Evolutionary conservation across 2,888 invertebrate genomes (phyloP).

Genomic region (Lissocephala sabroskyi): DNA sequence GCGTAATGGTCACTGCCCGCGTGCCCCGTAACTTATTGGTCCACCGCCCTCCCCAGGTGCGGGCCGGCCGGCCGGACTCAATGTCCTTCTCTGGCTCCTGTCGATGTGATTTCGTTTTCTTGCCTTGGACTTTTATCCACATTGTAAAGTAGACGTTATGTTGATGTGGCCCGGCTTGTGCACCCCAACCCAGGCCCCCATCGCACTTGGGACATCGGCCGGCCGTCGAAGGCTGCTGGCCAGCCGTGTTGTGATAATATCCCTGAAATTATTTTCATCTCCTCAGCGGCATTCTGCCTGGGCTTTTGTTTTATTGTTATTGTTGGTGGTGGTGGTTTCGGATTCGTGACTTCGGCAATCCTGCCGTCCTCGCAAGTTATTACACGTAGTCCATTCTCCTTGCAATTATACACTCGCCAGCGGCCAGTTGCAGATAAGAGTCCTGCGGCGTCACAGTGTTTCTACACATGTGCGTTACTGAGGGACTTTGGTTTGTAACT

Average conservation of each 20-base stretch:
- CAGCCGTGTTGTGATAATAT: slow-evolving; percentile 50
- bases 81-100: slow-evolving; percentile 38
- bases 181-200: slow-evolving; percentile 23
- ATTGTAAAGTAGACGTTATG: slow-evolving; percentile 70
- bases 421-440: slow-evolving; percentile 10
- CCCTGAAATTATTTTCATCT: slow-evolving; percentile 58
- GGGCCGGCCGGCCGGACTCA: slow-evolving; percentile 20
- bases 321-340: slow-evolving; percentile 29
- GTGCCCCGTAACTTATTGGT: slow-evolving; percentile 55
- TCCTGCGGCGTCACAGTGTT: too few relatives aligned
- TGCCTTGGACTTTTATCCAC: slow-evolving; percentile 53
- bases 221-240: slow-evolving; percentile 18
- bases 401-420: slow-evolving; percentile 51
- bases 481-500: slow-evolving; percentile 51
- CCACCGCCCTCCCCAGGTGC: background rate
- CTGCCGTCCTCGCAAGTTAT: slow-evolving; percentile 37
- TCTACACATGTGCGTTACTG: too few relatives aligned
- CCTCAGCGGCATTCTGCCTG: slow-evolving; percentile 21
- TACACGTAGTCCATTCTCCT: slow-evolving; percentile 47
- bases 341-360: slow-evolving; percentile 49
- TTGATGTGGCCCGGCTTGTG: slow-evolving; percentile 48
- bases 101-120: slow-evolving; percentile 58
- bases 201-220: slow-evolving; percentile 65
- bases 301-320: slow-evolving; percentile 60
- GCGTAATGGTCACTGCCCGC: slow-evolving; percentile 45